phyloP scores from a whole-genome alignment of 2,888 invertebrate genomes.

The Spilarctia lutea region DNA sequence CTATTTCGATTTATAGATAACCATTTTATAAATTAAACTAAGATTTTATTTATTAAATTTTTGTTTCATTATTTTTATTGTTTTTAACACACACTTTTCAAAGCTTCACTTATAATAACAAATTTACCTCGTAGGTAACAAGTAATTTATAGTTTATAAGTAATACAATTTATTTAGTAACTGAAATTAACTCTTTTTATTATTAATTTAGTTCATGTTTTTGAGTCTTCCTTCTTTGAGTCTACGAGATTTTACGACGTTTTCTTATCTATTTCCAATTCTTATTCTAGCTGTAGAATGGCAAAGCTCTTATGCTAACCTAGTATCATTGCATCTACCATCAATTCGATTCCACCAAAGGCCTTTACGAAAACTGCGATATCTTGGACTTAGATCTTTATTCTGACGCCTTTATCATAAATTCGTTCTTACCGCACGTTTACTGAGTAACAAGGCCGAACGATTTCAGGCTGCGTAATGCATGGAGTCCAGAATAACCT shows the following conservation, averaged over 20 bases:
- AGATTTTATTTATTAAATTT: too few relatives aligned
- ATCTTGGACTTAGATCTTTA: neutral
- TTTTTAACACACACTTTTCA: too few relatives aligned
- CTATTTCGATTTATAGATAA: neutral
- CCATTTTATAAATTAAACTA: neutral
- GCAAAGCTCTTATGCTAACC: neutral
- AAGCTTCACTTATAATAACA: too few relatives aligned
- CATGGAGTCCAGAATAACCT: neutral
- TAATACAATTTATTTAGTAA: too few relatives aligned
- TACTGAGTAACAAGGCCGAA: neutral
- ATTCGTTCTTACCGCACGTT: constrained; percentile 2
- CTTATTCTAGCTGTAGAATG: neutral
- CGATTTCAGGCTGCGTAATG: neutral
- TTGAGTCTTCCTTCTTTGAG: neutral
- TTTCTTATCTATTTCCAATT: neutral
- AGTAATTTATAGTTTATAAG: neutral
- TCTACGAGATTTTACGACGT: neutral
- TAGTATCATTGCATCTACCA: neutral
- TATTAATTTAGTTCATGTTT: too few relatives aligned
- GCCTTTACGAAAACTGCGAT: neutral
- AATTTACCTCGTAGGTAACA: too few relatives aligned
- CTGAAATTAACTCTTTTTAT: too few relatives aligned
- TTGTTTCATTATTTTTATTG: too few relatives aligned
- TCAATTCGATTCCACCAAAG: neutral
- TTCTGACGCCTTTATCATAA: neutral